Evolutionary conservation across 2,113 vertebrate species (phyloP).

Genomic region (Varanus komodoensis): DNA sequence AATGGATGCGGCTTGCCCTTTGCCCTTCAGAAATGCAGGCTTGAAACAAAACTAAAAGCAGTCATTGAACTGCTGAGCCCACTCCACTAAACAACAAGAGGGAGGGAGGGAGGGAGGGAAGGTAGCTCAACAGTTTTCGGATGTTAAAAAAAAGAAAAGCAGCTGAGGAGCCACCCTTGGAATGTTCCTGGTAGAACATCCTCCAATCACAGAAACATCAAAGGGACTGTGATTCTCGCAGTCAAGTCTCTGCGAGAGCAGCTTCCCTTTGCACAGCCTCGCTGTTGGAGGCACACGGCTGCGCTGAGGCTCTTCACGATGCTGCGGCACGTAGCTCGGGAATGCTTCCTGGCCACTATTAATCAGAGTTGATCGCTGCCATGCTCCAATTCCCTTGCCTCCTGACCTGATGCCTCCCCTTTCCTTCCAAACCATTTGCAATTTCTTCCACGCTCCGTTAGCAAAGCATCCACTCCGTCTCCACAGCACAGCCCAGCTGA

Average conservation of each 20-base stretch:
- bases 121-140: neutral
- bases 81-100: neutral
- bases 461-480: neutral
- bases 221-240: accelerated
- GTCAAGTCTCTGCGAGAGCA: neutral
- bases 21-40: neutral
- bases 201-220: too few species aligned
- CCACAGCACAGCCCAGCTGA: neutral
- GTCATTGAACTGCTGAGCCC: neutral
- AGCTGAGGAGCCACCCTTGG: neutral
- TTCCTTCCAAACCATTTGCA: conserved; percentile 30
- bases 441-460: neutral
- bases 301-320: neutral
- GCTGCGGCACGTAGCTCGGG: neutral
- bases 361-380: neutral
- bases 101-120: neutral
- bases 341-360: neutral
- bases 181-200: neutral
- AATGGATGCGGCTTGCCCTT: neutral
- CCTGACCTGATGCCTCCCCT: neutral
- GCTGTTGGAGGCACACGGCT: neutral
- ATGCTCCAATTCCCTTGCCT: conserved; percentile 14
- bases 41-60: neutral
- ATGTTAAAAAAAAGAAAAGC: neutral
- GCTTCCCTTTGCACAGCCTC: neutral